Conservation (phyloP, 2,797 vertebrate genomes). For the Eupleurogrammus muticus region DNA sequence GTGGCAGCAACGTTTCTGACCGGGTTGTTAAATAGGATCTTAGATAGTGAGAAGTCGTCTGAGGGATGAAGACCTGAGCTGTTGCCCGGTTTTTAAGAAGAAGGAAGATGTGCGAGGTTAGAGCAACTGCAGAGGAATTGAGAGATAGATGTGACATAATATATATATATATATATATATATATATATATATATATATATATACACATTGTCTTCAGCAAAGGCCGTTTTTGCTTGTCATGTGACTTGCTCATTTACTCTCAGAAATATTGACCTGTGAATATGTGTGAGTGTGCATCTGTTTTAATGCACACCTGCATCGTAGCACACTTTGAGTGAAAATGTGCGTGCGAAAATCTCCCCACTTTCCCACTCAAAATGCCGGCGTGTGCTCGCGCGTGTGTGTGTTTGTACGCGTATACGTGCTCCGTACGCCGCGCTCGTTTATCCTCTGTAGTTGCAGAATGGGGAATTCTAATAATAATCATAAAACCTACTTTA, state of each 20-base stretch:
- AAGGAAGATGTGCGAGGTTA: too few relatives aligned
- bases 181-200: slow-evolving; percentile 21
- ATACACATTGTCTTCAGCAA: slow-evolving; percentile 66
- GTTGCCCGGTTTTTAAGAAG: too few relatives aligned
- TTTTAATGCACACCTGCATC: too few relatives aligned
- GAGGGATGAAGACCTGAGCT: too few relatives aligned
- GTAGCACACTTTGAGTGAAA: not conserved
- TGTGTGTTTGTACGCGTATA: slow-evolving; percentile 15
- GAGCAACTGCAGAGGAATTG: too few relatives aligned
- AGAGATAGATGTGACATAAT: too few relatives aligned
- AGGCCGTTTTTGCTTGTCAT: slow-evolving; percentile 68
- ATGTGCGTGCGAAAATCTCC: slow-evolving; percentile 23
- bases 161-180: slow-evolving; percentile 2
- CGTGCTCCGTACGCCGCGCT: slow-evolving; percentile 17
- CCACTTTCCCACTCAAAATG: not conserved
- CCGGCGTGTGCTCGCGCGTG: slow-evolving; percentile 4
- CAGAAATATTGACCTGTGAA: slow-evolving; percentile 48
- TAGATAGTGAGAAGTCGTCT: too few relatives aligned
- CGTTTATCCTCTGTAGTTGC: slow-evolving; percentile 52
- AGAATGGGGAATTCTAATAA: slow-evolving; percentile 70
- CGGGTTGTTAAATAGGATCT: too few relatives aligned
- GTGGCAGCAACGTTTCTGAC: too few relatives aligned
- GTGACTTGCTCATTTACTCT: slow-evolving; percentile 63
- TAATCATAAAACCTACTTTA: slow-evolving; percentile 76
- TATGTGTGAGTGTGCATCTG: slow-evolving; percentile 1